Evolutionary conservation across 2,888 invertebrate species (phyloP).

Genomic region (Lapara coniferarum): DNA sequence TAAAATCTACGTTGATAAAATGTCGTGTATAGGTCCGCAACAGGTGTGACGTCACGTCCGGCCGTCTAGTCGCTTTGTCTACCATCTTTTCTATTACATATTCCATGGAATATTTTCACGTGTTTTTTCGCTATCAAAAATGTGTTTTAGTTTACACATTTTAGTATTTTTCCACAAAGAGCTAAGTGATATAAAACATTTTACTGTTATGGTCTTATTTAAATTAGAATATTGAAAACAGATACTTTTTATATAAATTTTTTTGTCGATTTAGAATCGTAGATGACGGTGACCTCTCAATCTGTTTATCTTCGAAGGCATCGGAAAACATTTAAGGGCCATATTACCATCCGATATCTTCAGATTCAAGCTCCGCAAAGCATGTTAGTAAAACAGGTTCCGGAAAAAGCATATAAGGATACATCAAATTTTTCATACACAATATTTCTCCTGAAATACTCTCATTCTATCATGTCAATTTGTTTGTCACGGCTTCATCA

Average conservation of each 20-base stretch:
- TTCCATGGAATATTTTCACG: neutral
- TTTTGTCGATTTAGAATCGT: too few species aligned
- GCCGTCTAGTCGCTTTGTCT: slow-evolving; percentile 9
- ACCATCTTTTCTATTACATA: neutral
- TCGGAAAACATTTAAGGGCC: too few species aligned
- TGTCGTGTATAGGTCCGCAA: neutral
- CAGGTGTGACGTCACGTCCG: slow-evolving; percentile 10
- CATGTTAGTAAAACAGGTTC: neutral
- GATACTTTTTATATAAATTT: too few species aligned
- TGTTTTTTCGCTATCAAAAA: neutral
- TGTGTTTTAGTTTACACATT: neutral
- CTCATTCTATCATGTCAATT: slow-evolving; percentile 5
- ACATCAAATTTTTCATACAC: slow-evolving; percentile 6
- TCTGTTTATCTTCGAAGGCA: too few species aligned
- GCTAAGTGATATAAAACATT: neutral
- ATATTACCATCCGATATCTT: too few species aligned
- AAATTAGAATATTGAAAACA: too few species aligned
- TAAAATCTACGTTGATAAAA: neutral
- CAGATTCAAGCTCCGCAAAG: neutral
- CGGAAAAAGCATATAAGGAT: neutral
- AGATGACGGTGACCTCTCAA: too few species aligned
- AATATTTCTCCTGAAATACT: neutral
- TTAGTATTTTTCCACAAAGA: neutral
- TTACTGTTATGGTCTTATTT: too few species aligned
- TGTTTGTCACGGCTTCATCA: neutral